phyloP scores from a whole-genome alignment of 2,113 vertebrate genomes.

The Cygnus buccinator region DNA sequence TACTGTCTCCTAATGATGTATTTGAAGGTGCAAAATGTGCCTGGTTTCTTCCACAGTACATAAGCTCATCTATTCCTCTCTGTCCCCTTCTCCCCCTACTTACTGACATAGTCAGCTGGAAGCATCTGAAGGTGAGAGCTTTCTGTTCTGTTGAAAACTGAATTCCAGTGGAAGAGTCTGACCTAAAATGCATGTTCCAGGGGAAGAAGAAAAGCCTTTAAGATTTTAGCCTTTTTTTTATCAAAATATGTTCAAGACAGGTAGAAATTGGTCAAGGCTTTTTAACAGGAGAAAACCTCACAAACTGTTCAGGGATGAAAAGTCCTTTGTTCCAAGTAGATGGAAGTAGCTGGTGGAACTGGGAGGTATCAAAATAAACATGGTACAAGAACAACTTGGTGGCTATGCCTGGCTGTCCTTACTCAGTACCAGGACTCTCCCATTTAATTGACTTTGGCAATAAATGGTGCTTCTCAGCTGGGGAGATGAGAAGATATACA shows the following conservation, averaged over 20 bases:
- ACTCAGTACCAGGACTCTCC: background rate
- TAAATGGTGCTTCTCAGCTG: background rate
- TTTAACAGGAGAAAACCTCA: too few relatives aligned
- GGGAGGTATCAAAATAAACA: background rate
- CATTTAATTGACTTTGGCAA: background rate
- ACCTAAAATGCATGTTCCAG: background rate
- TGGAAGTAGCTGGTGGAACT: background rate
- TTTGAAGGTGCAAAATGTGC: background rate
- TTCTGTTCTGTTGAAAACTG: background rate
- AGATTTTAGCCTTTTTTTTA: background rate
- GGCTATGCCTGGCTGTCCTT: background rate
- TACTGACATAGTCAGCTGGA: background rate
- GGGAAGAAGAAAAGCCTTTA: background rate
- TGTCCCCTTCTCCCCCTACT: too few relatives aligned
- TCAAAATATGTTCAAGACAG: background rate
- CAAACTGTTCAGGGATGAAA: background rate
- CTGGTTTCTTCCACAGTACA: too few relatives aligned
- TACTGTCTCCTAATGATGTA: background rate
- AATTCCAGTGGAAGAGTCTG: background rate
- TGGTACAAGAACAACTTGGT: background rate
- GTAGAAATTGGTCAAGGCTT: background rate
- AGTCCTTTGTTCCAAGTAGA: background rate
- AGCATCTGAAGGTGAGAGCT: background rate
- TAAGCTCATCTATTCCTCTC: background rate
- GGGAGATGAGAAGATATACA: background rate